Percentiles rank a stretch among this genome's conserved stretches.
Conservation (phyloP, 2,113 vertebrate species). For the Clupea harengus region DNA sequence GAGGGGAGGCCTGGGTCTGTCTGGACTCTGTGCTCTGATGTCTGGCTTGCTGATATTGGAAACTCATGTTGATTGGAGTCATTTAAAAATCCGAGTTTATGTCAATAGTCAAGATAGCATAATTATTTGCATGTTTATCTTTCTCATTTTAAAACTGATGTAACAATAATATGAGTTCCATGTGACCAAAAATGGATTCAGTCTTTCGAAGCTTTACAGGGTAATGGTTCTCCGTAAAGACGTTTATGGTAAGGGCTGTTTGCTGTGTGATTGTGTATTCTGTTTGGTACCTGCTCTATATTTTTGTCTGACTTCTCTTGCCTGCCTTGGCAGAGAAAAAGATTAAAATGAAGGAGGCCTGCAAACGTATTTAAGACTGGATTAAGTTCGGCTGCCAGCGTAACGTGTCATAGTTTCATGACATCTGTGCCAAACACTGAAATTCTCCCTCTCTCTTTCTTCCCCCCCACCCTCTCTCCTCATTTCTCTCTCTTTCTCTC, state of each 20-base stretch:
- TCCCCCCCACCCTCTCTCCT: neutral
- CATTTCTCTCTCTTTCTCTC: neutral
- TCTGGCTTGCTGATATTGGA: neutral
- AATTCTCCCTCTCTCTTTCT: neutral
- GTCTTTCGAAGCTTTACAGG: no score
- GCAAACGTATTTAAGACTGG: neutral
- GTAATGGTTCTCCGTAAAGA: neutral
- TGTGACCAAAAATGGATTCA: neutral
- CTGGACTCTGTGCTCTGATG: no score
- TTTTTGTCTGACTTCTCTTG: neutral
- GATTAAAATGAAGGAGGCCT: neutral
- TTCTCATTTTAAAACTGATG: neutral
- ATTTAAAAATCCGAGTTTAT: neutral
- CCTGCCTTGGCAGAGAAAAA: neutral
- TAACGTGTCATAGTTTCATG: conserved; percentile 5
- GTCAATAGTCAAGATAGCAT: neutral
- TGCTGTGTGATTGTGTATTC: neutral
- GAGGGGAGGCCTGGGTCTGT: neutral
- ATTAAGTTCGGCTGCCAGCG: neutral
- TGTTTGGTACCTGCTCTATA: neutral
- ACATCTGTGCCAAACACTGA: neutral
- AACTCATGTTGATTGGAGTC: neutral
- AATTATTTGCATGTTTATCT: neutral
- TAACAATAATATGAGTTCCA: neutral
- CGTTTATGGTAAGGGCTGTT: neutral